A percentile compares a stretch with the other conserved stretches of the same genome.
Conservation (phyloP, 2,113 vertebrate genomes). For the Oryzias melastigma region DNA sequence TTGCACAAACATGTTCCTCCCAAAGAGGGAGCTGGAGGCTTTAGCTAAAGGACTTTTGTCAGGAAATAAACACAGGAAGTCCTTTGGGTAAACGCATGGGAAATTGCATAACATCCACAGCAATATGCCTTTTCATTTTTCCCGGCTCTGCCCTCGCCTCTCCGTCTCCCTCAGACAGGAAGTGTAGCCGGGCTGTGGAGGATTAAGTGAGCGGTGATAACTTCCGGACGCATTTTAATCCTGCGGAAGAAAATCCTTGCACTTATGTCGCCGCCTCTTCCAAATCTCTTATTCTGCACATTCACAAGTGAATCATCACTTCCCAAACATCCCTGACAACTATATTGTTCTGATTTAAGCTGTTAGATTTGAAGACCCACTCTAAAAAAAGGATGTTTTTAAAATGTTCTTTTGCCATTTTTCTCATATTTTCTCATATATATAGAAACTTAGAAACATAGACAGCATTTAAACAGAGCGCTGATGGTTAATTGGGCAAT, state of each 20-base stretch:
- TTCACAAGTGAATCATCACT: background rate
- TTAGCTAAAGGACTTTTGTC: background rate
- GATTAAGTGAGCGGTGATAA: conserved; percentile 14
- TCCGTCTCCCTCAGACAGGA: conserved; percentile 20
- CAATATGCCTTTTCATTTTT: conserved; percentile 29
- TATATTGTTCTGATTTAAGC: too few species aligned
- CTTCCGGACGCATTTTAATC: conserved; percentile 33
- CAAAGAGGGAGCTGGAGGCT: conserved; percentile 1
- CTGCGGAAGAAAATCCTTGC: conserved; percentile 37
- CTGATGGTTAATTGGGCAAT: too few species aligned
- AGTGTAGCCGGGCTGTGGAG: conserved; percentile 15
- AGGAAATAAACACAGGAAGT: conserved; percentile 2
- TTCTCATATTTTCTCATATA: too few species aligned
- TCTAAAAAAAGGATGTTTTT: too few species aligned
- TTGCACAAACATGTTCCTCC: conserved; percentile 3
- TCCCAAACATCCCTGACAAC: background rate
- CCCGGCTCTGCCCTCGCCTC: conserved; percentile 13
- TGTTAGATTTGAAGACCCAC: too few species aligned
- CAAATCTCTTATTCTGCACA: background rate
- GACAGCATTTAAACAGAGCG: too few species aligned
- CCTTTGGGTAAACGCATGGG: conserved; percentile 10
- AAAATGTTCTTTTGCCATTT: too few species aligned
- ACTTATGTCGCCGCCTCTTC: background rate
- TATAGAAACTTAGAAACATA: too few species aligned
- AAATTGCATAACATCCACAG: conserved; percentile 31